Percentiles rank a stretch among this genome's conserved stretches.
Conservation (phyloP, 1,140 invertebrate species). For the Macrobrachium nipponense region DNA sequence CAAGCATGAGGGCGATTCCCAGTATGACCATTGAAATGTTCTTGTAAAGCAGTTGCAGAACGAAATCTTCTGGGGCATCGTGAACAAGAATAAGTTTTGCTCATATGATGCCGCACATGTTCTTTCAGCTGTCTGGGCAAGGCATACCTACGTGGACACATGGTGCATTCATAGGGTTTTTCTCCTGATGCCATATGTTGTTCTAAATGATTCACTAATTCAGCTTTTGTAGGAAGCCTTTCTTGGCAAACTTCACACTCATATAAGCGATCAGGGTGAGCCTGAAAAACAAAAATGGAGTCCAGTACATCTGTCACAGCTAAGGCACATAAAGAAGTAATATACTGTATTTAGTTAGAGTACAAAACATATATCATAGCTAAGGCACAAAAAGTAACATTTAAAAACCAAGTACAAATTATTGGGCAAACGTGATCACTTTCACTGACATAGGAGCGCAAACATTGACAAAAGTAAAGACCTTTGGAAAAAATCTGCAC, state of each 20-base stretch:
- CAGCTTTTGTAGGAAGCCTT: conserved; percentile 75
- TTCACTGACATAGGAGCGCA: too few relatives aligned
- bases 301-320: not conserved
- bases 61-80: conserved; percentile 72
- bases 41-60: conserved; percentile 74
- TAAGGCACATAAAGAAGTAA: not conserved
- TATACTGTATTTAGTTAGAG: not conserved
- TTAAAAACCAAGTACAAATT: too few relatives aligned
- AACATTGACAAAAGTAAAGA: too few relatives aligned
- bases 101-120: conserved; percentile 63
- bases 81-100: conserved; percentile 58
- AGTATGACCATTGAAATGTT: conserved; percentile 78
- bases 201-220: conserved; percentile 77
- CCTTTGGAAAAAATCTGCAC: too few relatives aligned
- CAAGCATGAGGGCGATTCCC: conserved; percentile 78
- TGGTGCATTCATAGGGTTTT: conserved; percentile 76
- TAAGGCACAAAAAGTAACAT: too few relatives aligned
- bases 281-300: conserved; percentile 36
- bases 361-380: not conserved
- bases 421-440: too few relatives aligned
- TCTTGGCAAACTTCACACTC: conserved; percentile 80
- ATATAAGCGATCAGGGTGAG: conserved; percentile 70
- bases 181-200: conserved; percentile 76
- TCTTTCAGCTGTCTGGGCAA: conserved; percentile 78
- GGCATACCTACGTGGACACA: conserved; percentile 76